Base-by-base conservation (phyloP, 2,797 vertebrate species). In the Nannoperca obscura region DNA sequence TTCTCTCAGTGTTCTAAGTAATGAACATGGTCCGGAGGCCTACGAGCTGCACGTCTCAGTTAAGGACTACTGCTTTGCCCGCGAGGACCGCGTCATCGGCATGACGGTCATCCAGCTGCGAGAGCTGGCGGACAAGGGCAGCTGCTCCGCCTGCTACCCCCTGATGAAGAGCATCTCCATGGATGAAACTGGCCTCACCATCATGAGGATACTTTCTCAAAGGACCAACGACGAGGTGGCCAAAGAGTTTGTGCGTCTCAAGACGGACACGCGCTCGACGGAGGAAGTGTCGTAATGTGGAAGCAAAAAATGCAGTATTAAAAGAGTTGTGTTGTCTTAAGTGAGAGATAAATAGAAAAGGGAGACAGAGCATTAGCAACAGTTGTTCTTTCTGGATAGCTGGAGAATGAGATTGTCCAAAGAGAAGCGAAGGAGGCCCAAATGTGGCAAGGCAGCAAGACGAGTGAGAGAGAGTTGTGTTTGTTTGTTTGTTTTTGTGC, bases 31-130 rank as follows among this genome's bases (percentile, higher is more conserved):
- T n/a, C 96, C 97, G 0, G 96, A 96, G 75, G 94, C 93, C 81
- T 99, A 98, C 7, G 98, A 99, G 84, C 96, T 99, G 59, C 98
- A 99, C 83, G 86, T 99, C 34, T 97, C 97, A 0, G 97, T 99
- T 74, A 99, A 99, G 89, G 98, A 99, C 92, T 99, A 99, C 93
- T 99, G 98, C 95, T 99, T 99, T 19, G 98, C 98, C 15, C 95
- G 98, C 0, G 98, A 99, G 86, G 98, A 99, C 82, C 96, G 97
- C 52, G 34, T 98, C 60, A 94, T 99, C 0, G 98, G 98, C 71
- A 96, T 99, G 97, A 95, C 97, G 0, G 97, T 99, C 32, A 96
- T 99, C 86, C 98, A 96, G 92, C 96, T 99, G 64, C 93, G 94
- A 30, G 95, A 91, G 86, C 92, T 99, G 64, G 94, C 91, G 0